Percentiles rank a stretch among this genome's conserved stretches.
Evolutionary conservation across 2,113 vertebrate species (phyloP).

Genomic region (Oncorhynchus clarkii): DNA sequence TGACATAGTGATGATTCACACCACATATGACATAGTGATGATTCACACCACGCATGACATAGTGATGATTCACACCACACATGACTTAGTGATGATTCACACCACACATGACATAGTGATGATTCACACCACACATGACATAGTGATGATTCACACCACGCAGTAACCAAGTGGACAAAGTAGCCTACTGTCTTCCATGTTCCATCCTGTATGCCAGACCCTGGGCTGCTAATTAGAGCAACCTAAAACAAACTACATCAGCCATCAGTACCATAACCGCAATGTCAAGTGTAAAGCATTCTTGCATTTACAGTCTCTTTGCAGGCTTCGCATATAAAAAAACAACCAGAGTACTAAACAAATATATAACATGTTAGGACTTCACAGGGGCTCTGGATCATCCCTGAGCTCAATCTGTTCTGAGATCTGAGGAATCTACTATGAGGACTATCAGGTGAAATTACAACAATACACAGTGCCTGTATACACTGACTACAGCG

Average conservation of each 20-base stretch:
- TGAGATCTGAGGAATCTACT: conserved; percentile 18
- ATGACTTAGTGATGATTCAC: neutral
- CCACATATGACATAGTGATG: too few relatives aligned
- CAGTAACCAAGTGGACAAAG: neutral
- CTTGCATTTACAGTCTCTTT: conserved; percentile 42
- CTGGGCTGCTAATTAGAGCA: too few relatives aligned
- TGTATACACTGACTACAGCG: conserved; percentile 27
- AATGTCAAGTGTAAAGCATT: conserved; percentile 21
- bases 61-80: neutral
- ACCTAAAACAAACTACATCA: too few relatives aligned
- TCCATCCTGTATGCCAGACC: too few relatives aligned
- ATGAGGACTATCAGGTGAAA: conserved; percentile 17
- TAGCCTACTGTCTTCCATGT: too few relatives aligned
- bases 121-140: too few relatives aligned
- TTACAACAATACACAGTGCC: conserved; percentile 18
- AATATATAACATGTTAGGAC: conserved; percentile 41
- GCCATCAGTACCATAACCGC: neutral
- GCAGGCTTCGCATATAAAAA: conserved; percentile 28
- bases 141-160: too few relatives aligned
- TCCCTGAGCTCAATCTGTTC: conserved; percentile 34
- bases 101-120: too few relatives aligned
- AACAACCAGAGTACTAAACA: conserved; percentile 50
- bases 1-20: too few relatives aligned
- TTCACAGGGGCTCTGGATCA: conserved; percentile 37
- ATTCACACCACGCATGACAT: too few relatives aligned